Base-by-base conservation (phyloP, 2,113 vertebrate species). In the Heterotilapia buettikoferi region DNA sequence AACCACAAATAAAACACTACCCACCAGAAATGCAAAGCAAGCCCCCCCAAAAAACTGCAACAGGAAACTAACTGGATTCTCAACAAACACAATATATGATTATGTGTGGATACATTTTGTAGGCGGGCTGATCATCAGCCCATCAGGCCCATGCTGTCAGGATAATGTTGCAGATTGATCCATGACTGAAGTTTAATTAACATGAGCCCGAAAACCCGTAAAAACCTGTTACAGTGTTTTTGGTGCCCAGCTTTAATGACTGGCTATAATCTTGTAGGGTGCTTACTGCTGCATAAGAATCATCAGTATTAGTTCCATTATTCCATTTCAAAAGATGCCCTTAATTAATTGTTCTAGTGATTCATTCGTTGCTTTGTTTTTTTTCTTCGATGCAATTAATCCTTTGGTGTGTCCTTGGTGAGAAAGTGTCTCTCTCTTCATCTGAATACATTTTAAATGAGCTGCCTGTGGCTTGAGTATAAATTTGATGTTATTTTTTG, bases 391-490 rank as follows among this genome's bases (percentile, higher is more conserved):
- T 33, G 10, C 45, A 52, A n/a, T 78, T 31, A 78, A 78, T 78
- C 26, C 45, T 78, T 78, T 78, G 18, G 45, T 52, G 73, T 9
- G 73, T 92, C 90, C 38, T 56, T 54, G 66, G 71, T 88, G 26
- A 78, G 73, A 52, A 31, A 78, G 47, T 52, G 24, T 52, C 45
- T 78, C 43, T 31, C 45, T 61, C 63, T 83, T 91, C 80, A 90
- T 89, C 84, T 87, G 9, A 90, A 89, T 90, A 80, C 56, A 91
- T 91, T 90, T 92, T 86, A 86, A 85, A 93, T 86, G 68, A 90
- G 85, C 81, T 54, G 87, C 84, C 86, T 81, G 56, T 87, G 89
- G 84, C 66, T 90, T 91, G 71, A 45, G 88, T 90, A 71, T 86
- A 91, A 93, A 90, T 82, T 40, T 85, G 6, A 89, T 90, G 87